These are phyloP conservation scores for Sarcophaga peregrina DNA, from an alignment of 1,140 invertebrate species.

Conservation along the genomic window DNA sequence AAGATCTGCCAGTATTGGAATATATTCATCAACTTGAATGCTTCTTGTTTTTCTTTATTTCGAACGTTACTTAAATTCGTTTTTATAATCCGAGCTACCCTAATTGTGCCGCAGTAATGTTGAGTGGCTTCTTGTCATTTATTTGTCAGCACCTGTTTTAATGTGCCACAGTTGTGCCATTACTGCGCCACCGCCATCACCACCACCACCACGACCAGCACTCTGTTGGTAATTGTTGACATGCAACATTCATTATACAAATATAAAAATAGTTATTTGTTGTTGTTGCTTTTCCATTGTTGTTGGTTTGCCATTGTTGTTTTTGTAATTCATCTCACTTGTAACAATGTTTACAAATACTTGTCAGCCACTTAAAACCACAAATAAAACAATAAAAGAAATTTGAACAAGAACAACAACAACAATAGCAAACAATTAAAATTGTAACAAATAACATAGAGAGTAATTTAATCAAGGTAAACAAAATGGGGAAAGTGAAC, in stretches of 20 bases:
- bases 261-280: no score
- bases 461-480: no score
- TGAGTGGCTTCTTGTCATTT: conserved; percentile 21
- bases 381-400: neutral
- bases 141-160: conserved; percentile 22
- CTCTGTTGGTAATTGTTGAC: neutral
- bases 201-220: neutral
- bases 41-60: no score
- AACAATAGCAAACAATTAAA: no score
- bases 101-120: neutral
- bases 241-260: neutral
- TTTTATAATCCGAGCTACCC: neutral
- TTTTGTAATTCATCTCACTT: conserved; percentile 20
- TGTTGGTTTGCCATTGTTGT: neutral
- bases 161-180: neutral
- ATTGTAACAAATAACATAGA: no score
- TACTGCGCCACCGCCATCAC: neutral
- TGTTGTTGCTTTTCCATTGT: neutral
- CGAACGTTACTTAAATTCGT: neutral
- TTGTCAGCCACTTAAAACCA: conserved; percentile 21
- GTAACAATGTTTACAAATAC: conserved; percentile 15
- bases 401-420: no score
- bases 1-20: no score
- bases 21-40: no score
- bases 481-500: no score